These are phyloP conservation scores for Salticus scenicus DNA, from an alignment of 2,888 invertebrate species.

Conservation along the genomic window DNA sequence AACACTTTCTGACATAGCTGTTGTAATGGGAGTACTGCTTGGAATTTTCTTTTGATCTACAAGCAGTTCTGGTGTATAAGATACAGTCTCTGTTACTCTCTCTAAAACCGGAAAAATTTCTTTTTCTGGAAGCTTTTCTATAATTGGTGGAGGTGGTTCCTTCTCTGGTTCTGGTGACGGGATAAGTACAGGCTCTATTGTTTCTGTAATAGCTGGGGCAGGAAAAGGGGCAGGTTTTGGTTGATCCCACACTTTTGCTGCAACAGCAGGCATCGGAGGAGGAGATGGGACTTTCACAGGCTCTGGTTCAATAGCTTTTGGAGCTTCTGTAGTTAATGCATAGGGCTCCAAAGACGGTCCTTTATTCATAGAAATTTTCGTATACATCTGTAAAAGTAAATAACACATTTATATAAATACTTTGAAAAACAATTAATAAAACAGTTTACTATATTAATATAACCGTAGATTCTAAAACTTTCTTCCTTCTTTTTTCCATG, in stretches of 20 bases:
- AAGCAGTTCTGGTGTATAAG: neutral
- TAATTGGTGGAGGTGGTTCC: too few relatives aligned
- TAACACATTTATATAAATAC: too few relatives aligned
- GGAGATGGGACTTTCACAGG: conserved; percentile 36
- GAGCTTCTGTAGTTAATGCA: neutral
- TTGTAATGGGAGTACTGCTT: conserved; percentile 3
- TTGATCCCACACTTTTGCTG: conserved; percentile 59
- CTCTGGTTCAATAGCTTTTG: conserved; percentile 1
- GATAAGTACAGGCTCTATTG: conserved; percentile 36
- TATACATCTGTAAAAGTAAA: conserved; percentile 48
- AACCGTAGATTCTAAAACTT: too few relatives aligned
- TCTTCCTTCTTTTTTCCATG: too few relatives aligned
- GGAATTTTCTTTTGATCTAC: neutral
- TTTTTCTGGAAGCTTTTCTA: neutral
- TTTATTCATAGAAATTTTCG: conserved; percentile 44
- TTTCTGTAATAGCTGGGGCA: conserved; percentile 44
- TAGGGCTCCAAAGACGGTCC: conserved; percentile 30
- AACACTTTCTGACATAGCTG: conserved; percentile 46
- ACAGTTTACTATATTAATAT: too few relatives aligned
- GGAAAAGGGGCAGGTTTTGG: conserved; percentile 46
- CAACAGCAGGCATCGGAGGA: conserved; percentile 57
- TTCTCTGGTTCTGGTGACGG: conserved; percentile 26
- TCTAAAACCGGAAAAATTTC: neutral
- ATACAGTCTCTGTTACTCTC: neutral
- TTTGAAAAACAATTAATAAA: too few relatives aligned